A percentile compares a stretch with the other conserved stretches of the same genome.
These are phyloP conservation scores for Acleris holmiana DNA, from an alignment of 2,888 invertebrate species.

Conservation along the genomic window DNA sequence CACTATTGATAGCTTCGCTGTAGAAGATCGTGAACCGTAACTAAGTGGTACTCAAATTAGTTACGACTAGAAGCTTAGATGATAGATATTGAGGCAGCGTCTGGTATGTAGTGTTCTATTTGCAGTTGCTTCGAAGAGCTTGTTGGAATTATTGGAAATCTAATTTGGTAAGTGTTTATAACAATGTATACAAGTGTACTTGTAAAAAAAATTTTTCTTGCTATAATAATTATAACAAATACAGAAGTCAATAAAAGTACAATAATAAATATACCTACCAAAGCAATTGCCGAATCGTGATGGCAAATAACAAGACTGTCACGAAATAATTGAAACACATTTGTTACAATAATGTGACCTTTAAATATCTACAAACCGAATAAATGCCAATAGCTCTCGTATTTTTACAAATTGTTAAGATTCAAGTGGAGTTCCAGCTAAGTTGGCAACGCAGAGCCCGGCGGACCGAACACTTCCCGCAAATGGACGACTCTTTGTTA, in stretches of 20 bases:
- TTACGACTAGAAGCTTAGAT: neutral
- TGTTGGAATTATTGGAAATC: neutral
- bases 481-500: constrained; percentile 28
- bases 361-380: too few species aligned
- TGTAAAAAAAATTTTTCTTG: too few species aligned
- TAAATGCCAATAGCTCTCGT: neutral
- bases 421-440: constrained; percentile 25
- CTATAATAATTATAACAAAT: too few species aligned
- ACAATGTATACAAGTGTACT: too few species aligned
- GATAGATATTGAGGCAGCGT: neutral
- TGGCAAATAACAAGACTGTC: too few species aligned
- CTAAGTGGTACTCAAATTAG: neutral
- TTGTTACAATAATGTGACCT: too few species aligned
- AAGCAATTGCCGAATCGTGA: too few species aligned
- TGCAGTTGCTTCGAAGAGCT: neutral
- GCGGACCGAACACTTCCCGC: constrained; percentile 19
- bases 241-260: too few species aligned
- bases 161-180: neutral
- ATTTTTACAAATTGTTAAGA: neutral
- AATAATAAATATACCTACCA: too few species aligned
- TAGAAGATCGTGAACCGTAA: neutral
- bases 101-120: neutral
- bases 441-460: constrained; percentile 17
- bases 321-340: too few species aligned
- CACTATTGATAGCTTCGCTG: neutral